Base-by-base conservation (phyloP, 2,888 invertebrate species). In the Drosophila meridionalis region DNA sequence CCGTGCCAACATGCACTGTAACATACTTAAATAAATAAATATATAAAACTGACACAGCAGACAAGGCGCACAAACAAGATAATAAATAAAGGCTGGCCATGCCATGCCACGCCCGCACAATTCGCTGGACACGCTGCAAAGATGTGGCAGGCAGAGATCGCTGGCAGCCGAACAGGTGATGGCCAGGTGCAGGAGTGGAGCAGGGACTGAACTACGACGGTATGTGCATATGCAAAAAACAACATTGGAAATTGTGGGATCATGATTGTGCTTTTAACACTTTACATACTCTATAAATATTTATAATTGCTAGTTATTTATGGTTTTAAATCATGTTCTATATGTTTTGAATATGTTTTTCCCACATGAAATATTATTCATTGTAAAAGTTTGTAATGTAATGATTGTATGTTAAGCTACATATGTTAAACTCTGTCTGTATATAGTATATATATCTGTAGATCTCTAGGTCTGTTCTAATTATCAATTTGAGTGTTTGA, bases 31-130 rank as follows among this genome's bases (percentile, higher is more conserved):
- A 57, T 50, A 72, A 76, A 66, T 59, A 72, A 76, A 66, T 59
- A 58, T 71, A 79, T 76, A 69, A 65, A 79, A 64, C 79, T 69
- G 81, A 73, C 72, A 69, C 57, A 40, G 11, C 50, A 56, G 30
- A 12, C 40, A 9, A 7, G 32, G 12, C 11, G 32, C 38, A 42
- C 1, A 30, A 61, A 66, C 61, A 73, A 72, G 66, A 71, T 77
- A 69, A 83, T 85, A 88, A 88, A 83, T 73, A 71, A 80, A 70
- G 73, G 50, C 69, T 55, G 55, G 56, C 50, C 56, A 63, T 36
- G 36, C 62, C 65, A 73, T 34, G 40, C 67, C 68, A 74, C 83
- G 70, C 83, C 86, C 50, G 50, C 50, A 56, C 72, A 52, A 61
- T 56, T 40, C 26, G 38, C 42, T 34, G 40, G 45, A 58, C 71